phyloP scores from a whole-genome alignment of 2,888 invertebrate genomes.

The Rhagium mordax region DNA sequence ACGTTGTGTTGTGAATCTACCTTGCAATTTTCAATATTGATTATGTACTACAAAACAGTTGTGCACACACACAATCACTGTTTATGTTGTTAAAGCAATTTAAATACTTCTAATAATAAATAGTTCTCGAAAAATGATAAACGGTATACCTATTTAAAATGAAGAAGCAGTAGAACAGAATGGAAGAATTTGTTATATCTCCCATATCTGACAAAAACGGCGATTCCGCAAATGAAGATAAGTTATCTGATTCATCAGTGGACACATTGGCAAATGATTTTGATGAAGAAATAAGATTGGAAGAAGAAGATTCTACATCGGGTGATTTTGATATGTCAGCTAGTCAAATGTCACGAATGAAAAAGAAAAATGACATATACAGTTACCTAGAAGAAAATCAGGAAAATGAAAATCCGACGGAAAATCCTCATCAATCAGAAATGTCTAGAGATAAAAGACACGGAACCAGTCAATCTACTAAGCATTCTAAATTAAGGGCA shows the following conservation, averaged over 20 bases:
- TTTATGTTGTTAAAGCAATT: constrained; percentile 4
- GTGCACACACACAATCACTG: neutral
- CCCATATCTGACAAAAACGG: constrained; percentile 58
- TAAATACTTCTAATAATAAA: neutral
- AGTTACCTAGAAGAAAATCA: constrained; percentile 73
- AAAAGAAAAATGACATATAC: constrained; percentile 74
- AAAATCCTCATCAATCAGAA: constrained; percentile 50
- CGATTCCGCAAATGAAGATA: constrained; percentile 69
- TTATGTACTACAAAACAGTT: constrained; percentile 26
- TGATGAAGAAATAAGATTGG: constrained; percentile 96
- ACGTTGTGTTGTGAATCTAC: constrained; percentile 30
- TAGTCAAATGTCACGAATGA: constrained; percentile 43
- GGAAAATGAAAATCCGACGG: constrained; percentile 64
- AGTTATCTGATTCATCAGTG: constrained; percentile 90
- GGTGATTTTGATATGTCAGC: constrained; percentile 76
- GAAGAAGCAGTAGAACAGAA: constrained; percentile 49
- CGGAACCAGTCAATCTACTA: constrained; percentile 59
- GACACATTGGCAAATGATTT: constrained; percentile 98
- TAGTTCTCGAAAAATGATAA: neutral
- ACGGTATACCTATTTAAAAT: neutral
- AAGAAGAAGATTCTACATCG: constrained; percentile 92
- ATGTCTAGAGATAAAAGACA: constrained; percentile 67
- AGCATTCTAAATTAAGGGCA: constrained; percentile 73
- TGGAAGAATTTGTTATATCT: constrained; percentile 63
- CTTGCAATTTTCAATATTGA: constrained; percentile 28